Conservation (phyloP, 1,140 invertebrate genomes). For the Cardiocondyla obscurior region DNA sequence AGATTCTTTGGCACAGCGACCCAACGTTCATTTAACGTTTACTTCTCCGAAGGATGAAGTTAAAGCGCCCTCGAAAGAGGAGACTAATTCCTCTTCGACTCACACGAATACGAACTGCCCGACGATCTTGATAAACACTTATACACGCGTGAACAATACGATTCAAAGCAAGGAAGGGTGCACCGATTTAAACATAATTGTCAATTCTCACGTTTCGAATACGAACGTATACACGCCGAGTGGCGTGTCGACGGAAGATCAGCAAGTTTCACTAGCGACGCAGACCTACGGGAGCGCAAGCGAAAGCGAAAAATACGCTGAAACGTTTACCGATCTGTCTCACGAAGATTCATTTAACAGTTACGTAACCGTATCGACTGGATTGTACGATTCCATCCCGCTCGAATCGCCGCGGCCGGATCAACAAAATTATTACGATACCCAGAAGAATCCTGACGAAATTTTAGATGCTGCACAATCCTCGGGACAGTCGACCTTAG, state of each 20-base stretch:
- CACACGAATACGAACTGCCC: slow-evolving; percentile 75
- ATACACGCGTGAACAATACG: slow-evolving; percentile 80
- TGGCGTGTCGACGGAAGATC: not conserved
- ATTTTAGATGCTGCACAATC: not conserved
- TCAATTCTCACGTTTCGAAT: slow-evolving; percentile 81
- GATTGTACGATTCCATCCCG: not conserved
- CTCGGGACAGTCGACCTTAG: slow-evolving; percentile 56
- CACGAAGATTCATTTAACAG: not conserved
- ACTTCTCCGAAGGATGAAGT: slow-evolving; percentile 71
- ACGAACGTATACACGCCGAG: slow-evolving; percentile 73
- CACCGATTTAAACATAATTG: slow-evolving; percentile 82
- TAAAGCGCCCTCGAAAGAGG: slow-evolving; percentile 29
- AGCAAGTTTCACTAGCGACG: not conserved
- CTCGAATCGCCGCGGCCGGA: not conserved
- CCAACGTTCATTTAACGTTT: slow-evolving; percentile 81
- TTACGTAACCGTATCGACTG: slow-evolving; percentile 9
- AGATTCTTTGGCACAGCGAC: not conserved
- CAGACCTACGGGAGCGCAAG: not conserved
- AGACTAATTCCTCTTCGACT: slow-evolving; percentile 29
- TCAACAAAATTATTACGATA: slow-evolving; percentile 3
- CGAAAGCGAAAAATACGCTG: slow-evolving; percentile 60
- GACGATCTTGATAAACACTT: slow-evolving; percentile 81
- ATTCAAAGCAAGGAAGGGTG: slow-evolving; percentile 82
- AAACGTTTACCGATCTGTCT: not conserved
- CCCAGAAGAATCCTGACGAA: slow-evolving; percentile 14